Evolutionary conservation across 1,140 invertebrate species (phyloP), one percentile per base, ranked within the genome.

Genomic region (Bombus confusus): DNA sequence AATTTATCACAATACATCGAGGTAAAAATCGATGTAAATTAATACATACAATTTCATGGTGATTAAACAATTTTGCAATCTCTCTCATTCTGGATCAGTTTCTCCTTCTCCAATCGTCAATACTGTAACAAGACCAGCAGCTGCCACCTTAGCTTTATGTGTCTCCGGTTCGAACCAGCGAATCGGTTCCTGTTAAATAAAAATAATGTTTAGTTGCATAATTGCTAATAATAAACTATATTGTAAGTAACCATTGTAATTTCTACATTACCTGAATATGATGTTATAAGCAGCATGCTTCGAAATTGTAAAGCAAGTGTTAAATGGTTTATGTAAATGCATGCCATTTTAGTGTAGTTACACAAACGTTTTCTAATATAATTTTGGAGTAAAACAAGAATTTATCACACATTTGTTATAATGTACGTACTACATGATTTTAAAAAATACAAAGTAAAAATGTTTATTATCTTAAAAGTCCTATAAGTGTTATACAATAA

Each of bases 141-240:
- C 92, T 83, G 93, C 94, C 92, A 95, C 90, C 91, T 94, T 95
- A 90, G 93, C 90, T 93, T 94, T 94, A 89, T 95, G 94, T 80
- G 93, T 88, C 87, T 95, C 95, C 93, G 95, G 94, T 95, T 95
- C 95, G 94, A 95, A 95, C 94, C 94, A 95, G 94, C 93, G 93
- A 95, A 95, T 95, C 94, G 95, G 94, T 93, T 92, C 91, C 95
- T 95, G 91, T 88, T 74, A 80, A 93, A 87, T 88, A 68, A 80
- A 85, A 62, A n/a, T 43, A 43, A 37, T 37, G 6, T 39, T 80
- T 76, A 59, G 57, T 25, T 85, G 57, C 9, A 82, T 81, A 75
- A 79, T 75, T 69, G 47, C 75, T 52, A 1, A 59, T 41, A 68
- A 84, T 6, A 69, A 28, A 62, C 6, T 52, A 28, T 62, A 25